Evolutionary conservation across 2,888 invertebrate species (phyloP), one percentile per base, ranked within the genome.

Genomic region (Belgica antarctica): DNA sequence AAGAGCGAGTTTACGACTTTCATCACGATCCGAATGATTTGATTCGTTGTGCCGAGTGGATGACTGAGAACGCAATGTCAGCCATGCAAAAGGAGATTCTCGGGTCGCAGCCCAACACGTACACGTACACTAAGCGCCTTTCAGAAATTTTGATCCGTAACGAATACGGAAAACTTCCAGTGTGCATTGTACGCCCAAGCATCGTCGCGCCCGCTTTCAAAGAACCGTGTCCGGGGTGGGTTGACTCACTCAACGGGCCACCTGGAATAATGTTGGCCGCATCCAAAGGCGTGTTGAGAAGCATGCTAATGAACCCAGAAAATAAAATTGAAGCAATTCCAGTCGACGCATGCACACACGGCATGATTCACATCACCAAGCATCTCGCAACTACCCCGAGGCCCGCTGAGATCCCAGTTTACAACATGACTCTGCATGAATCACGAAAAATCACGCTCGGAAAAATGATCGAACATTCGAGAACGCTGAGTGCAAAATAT

Each of bases 51-150:
- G 84, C 86, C 1, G 81, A 85, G 75, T 92, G 90, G 90, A 82
- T 92, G 77, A 84, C 87, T 70, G 84, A 87, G 0, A 83, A 86
- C 24, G 85, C 87, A 62, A 76, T 92, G 24, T 83, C 87, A 63
- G 79, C 83, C 15, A 82, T 90, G 4, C 87, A 90, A 0, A 86
- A 87, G 0, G 84, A 85, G 25, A 80, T 92, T 34, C 81, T 89
- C 73, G 82, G 84, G 73, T 87, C 87, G 8, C 93, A 95, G 77
- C 96, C 96, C 0, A 97, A 97, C 80, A 95, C 96, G 0, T 98
- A 97, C 81, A 95, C 95, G 0, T 95, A 91, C 81, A 94, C 94
- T 28, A 98, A 98, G 80, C 86, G 96, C 71, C 82, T 97, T 72
- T 94, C 95, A 0, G 97, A 97, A 80, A 85, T 87, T 25, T 78